Conservation (phyloP, 2,797 vertebrate genomes). For the Pipistrellus pygmaeus region DNA sequence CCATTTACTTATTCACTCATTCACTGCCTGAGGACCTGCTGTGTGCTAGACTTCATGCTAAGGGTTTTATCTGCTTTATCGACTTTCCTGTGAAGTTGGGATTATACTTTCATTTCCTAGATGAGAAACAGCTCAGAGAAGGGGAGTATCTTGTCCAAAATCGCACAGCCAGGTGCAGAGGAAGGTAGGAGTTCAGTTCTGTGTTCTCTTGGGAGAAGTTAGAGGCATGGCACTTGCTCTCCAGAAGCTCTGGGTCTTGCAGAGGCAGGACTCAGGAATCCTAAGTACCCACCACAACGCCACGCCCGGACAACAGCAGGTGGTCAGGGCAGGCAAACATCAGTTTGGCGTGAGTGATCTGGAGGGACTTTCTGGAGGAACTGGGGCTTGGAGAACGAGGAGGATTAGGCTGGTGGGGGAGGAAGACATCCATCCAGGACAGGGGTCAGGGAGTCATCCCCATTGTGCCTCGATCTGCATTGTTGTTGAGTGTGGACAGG, state of each 20-base stretch:
- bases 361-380: constrained; percentile 59
- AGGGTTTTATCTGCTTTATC: not conserved
- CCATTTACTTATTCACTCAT: not conserved
- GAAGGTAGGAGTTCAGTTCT: not conserved
- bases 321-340: not conserved
- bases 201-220: not conserved
- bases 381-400: not conserved
- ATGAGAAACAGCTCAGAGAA: not conserved
- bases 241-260: not conserved
- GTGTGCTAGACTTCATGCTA: not conserved
- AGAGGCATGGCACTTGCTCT: not conserved
- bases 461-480: not conserved
- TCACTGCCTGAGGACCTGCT: not conserved
- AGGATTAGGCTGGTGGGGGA: not conserved
- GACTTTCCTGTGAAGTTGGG: not conserved
- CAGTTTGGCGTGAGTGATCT: not conserved
- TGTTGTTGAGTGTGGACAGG: constrained; percentile 66
- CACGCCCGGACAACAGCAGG: not conserved
- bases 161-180: not conserved
- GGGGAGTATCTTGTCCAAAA: not conserved
- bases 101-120: not conserved
- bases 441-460: not conserved
- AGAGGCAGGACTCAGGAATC: not conserved
- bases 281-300: not conserved
- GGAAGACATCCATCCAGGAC: not conserved